Evolutionary conservation across 2,888 invertebrate genomes (phyloP), one percentile per base, ranked within the genome.

Genomic region (Anorthoa munda): DNA sequence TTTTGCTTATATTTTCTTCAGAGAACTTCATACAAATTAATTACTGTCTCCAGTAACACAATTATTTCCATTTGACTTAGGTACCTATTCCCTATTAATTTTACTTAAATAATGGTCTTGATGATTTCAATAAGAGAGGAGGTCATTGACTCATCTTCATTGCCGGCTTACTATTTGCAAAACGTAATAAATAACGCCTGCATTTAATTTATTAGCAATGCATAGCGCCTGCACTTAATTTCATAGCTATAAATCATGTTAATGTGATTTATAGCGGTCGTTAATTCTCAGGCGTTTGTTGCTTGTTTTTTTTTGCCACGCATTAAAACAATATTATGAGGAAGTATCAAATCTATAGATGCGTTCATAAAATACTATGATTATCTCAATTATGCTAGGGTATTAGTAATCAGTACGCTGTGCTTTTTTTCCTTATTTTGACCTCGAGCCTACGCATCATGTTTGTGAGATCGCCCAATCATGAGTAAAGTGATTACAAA

Each of bases 211-310:
- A 18, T 50, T 0, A 64, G 82, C 77, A 56, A 39, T 48, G 4
- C 0, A 9, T 21, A 48, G 53, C 53, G 82, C 77, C 77, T 81
- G 18, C 2, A 31, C 26, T 23, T 50, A 55, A 31, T 50, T 12
- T 45, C 11, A 50, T 0, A 68, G 82, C 77, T 82, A 69, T 21
- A 45, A 68, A 64, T 77, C 45, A 45, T n/a, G n/a, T 13, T 17
- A 21, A 7, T 3, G 4, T 75, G 12, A 80, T 13, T 45, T n/a
- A 45, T 59, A 64, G 46, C 11, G 13, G 9, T 58, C 2, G 15
- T 39, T 26, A 58, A 58, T 31, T 0, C 5, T 17, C 18, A 80
- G 51, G 75, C 75, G 46, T 55, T 46, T 5, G 0, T 7, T 5
- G n/a, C 15, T 21, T 45, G 15, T 45, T 17, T 60, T 21, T 39